A percentile compares a stretch with the other conserved stretches of the same genome.
Evolutionary conservation across 1,140 invertebrate genomes (phyloP).

Genomic region (Megathymus violae): DNA sequence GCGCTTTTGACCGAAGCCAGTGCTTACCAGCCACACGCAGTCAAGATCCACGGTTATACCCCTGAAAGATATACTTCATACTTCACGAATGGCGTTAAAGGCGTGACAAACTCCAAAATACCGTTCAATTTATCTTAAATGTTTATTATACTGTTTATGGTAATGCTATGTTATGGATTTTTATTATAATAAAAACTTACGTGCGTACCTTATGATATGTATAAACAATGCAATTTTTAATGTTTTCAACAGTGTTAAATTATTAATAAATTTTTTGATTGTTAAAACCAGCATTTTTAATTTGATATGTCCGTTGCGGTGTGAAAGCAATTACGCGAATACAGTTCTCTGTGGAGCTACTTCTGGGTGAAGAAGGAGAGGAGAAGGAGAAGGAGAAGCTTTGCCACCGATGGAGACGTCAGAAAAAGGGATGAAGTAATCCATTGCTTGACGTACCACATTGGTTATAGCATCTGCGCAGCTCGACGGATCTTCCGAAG

Average conservation of each 20-base stretch:
- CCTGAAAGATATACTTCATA: slow-evolving; percentile 76
- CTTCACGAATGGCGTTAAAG: slow-evolving; percentile 58
- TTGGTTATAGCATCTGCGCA: too few relatives aligned
- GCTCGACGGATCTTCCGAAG: too few relatives aligned
- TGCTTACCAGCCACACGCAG: slow-evolving; percentile 49
- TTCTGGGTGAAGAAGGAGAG: too few relatives aligned
- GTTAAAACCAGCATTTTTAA: slow-evolving; percentile 4
- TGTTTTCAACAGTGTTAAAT: slow-evolving; percentile 26
- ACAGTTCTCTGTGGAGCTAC: too few relatives aligned
- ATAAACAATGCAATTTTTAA: slow-evolving; percentile 41
- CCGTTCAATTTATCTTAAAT: slow-evolving; percentile 52
- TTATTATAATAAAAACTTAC: slow-evolving; percentile 1
- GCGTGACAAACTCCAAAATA: slow-evolving; percentile 46
- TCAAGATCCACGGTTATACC: slow-evolving; percentile 67
- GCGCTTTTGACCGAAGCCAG: slow-evolving; percentile 36
- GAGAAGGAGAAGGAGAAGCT: too few relatives aligned
- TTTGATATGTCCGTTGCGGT: slow-evolving; percentile 1
- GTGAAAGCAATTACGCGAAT: too few relatives aligned
- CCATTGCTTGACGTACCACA: too few relatives aligned
- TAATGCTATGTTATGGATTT: not conserved
- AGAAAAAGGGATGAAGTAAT: too few relatives aligned
- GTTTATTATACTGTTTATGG: slow-evolving; percentile 23
- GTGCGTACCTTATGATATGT: too few relatives aligned
- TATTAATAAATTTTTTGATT: not conserved
- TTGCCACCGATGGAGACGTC: too few relatives aligned